These are phyloP conservation scores for Oxygymnocypris stewartii DNA, from an alignment of 2,113 vertebrate genomes.

Conservation along the genomic window DNA sequence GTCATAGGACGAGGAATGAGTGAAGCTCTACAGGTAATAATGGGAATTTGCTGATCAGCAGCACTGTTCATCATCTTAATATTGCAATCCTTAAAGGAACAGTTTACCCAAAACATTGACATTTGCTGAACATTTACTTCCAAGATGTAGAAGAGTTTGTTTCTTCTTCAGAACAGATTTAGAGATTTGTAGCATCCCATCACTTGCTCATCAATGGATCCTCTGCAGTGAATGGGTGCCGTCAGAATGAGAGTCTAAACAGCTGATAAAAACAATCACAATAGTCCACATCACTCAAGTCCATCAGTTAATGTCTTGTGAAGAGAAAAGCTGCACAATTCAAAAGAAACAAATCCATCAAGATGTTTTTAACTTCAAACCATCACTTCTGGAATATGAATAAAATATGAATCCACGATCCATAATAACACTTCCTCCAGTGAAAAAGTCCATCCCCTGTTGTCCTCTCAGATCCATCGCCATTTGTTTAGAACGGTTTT, in stretches of 20 bases:
- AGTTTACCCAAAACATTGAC: neutral
- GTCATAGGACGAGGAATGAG: slow-evolving; percentile 95
- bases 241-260: neutral
- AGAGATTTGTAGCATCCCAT: too few species aligned
- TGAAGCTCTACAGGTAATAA: slow-evolving; percentile 87
- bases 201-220: neutral
- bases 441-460: too few species aligned
- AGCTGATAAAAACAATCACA: neutral
- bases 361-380: too few species aligned
- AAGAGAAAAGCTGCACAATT: too few species aligned
- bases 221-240: neutral
- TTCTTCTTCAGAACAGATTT: neutral
- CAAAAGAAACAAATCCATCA: too few species aligned
- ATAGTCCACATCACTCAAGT: neutral
- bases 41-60: neutral
- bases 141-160: neutral
- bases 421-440: too few species aligned
- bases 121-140: neutral
- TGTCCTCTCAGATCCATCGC: too few species aligned
- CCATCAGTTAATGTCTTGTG: neutral
- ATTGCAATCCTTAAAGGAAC: neutral
- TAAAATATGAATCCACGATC: too few species aligned
- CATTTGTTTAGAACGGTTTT: too few species aligned
- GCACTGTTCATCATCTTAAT: neutral
- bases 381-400: too few species aligned